Base-by-base conservation (phyloP, 2,113 vertebrate genomes). In the Brachypteracias leptosomus region DNA sequence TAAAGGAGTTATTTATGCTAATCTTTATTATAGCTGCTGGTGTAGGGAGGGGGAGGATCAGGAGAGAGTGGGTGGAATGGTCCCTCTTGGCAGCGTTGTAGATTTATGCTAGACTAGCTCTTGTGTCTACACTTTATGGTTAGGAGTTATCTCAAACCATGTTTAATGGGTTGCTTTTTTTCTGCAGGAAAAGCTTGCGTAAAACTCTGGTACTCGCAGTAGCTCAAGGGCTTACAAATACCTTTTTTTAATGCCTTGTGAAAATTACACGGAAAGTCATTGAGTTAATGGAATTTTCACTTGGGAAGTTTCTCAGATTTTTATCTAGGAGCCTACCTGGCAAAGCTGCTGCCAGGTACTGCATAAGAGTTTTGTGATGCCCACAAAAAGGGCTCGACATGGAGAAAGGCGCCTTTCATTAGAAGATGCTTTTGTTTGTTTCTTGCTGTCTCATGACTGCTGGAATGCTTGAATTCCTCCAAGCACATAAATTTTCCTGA, bases 151-250 rank as follows among this genome's bases (percentile, higher is more conserved):
- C 76, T 89, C 76, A 52, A 89, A 36, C 61, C 13, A 2, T 21
- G 0, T 63, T 87, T 92, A 75, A 54, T 62, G 62, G 22, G 36
- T 72, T 94, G 68, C 44, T 71, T 31, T 38, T 22, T 74, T 92
- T 68, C 70, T 29, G 0, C 38, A 68, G 68, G 76, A 86, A 61
- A 71, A 95, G n/a, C 65, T 86, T 90, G 47, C 1, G 7, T 86
- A 78, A 81, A 81, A 46, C 70, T 51, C 1, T 59, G 38, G 68
- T 73, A 12, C 42, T 71, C 92, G 51, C 0, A 13, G 44, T 75
- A 88, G 88, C 94, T 94, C 6, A 9, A 88, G 90, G 88, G 74
- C 78, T 85, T 92, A 33, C 28, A 67, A 86, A 92, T 86, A 68
- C 24, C 17, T 75, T 57, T 72, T n/a, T 26, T 24, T 17, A 65